phyloP scores from a whole-genome alignment of 2,888 invertebrate genomes.

The Amblyjoppa proteus region DNA sequence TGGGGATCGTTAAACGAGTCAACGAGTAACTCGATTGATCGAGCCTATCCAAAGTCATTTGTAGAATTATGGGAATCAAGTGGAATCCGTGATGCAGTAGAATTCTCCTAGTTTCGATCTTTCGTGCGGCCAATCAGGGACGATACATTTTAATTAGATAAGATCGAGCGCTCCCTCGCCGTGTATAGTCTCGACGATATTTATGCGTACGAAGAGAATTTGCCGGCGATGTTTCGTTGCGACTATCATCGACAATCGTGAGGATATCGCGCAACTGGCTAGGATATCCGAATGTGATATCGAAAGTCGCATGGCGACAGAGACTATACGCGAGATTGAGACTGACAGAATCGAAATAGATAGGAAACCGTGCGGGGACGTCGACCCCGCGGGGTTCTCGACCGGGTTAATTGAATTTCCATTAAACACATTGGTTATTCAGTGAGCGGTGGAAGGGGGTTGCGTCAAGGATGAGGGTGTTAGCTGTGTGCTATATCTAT shows the following conservation, averaged over 20 bases:
- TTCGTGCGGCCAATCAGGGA: conserved; percentile 61
- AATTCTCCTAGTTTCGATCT: conserved; percentile 33
- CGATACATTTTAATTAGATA: conserved; percentile 65
- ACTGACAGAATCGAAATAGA: conserved; percentile 67
- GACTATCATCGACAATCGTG: not conserved
- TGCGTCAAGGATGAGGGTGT: conserved; percentile 62
- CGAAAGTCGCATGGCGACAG: conserved; percentile 25
- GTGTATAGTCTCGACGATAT: conserved; percentile 27
- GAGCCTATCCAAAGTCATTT: conserved; percentile 13
- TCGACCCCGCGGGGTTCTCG: conserved; percentile 66
- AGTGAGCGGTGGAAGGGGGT: conserved; percentile 46
- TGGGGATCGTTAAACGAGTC: conserved; percentile 43
- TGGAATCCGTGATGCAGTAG: conserved; percentile 6
- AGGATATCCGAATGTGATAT: not conserved
- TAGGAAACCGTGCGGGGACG: conserved; percentile 54
- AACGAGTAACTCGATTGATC: conserved; percentile 44
- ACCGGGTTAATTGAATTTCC: conserved; percentile 68
- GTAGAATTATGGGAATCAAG: conserved; percentile 39
- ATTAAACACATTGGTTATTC: conserved; percentile 69
- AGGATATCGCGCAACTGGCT: not conserved
- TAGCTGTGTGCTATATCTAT: conserved; percentile 31
- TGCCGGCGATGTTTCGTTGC: not conserved
- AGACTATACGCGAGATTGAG: conserved; percentile 42
- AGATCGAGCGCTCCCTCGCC: conserved; percentile 8
- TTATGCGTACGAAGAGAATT: conserved; percentile 19